Percentiles rank a stretch among this genome's conserved stretches.
These are phyloP conservation scores for Cynopterus brachyotis DNA, from an alignment of 2,113 vertebrate species.

Conservation along the genomic window DNA sequence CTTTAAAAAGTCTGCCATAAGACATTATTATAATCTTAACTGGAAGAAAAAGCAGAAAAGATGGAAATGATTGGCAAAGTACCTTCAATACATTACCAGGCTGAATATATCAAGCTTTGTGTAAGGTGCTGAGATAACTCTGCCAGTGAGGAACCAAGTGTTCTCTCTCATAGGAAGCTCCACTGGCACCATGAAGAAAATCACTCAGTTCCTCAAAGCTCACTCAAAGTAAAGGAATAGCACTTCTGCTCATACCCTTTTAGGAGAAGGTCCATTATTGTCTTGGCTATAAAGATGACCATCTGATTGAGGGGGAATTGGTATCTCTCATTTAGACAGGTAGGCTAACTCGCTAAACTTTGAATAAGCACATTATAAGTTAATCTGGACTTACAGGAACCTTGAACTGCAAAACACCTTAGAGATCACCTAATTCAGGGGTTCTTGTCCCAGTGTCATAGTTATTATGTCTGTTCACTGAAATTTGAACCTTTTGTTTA, in stretches of 20 bases:
- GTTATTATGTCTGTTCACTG: not conserved
- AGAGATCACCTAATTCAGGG: not conserved
- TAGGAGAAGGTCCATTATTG: not conserved
- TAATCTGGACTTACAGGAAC: not conserved
- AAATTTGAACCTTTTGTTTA: slow-evolving; percentile 26
- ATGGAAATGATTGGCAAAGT: not conserved
- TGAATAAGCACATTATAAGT: not conserved
- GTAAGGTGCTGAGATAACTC: not conserved
- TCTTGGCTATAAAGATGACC: not conserved
- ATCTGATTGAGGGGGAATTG: not conserved
- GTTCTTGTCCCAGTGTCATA: not conserved
- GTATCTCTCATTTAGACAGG: not conserved
- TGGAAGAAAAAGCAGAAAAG: not conserved
- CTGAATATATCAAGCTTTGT: not conserved
- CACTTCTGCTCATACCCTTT: not conserved
- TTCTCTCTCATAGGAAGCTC: not conserved
- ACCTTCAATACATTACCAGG: not conserved
- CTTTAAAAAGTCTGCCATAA: not conserved
- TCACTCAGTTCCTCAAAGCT: not conserved
- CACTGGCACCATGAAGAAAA: not conserved
- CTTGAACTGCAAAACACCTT: not conserved
- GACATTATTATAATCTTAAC: not conserved
- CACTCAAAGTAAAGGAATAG: not conserved
- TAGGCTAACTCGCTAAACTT: not conserved
- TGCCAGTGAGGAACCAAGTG: not conserved